A percentile compares a stretch with the other conserved stretches of the same genome.
These are phyloP conservation scores for Globodera ellingtonae DNA, from an alignment of 1,140 invertebrate genomes.

Conservation along the genomic window DNA sequence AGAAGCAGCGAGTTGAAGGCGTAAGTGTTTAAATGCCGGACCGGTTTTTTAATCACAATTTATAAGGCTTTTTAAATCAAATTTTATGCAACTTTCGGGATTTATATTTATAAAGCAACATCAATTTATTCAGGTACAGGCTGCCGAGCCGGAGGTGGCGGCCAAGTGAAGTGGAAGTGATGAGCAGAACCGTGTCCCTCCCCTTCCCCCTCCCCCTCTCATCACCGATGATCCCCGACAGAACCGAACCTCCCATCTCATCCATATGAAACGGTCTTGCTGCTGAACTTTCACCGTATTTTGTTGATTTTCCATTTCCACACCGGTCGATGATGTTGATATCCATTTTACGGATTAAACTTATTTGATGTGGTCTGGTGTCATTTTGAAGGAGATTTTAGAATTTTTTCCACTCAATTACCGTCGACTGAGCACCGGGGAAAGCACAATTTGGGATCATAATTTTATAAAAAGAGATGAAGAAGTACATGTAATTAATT, in stretches of 20 bases:
- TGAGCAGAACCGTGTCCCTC: background rate
- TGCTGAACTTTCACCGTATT: background rate
- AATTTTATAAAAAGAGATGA: no score
- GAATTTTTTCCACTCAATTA: no score
- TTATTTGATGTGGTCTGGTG: no score
- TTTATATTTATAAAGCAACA: background rate
- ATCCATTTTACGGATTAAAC: no score
- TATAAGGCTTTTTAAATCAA: no score
- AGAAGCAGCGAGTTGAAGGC: constrained; percentile 21
- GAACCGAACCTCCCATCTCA: background rate
- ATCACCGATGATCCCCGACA: background rate
- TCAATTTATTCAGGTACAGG: background rate
- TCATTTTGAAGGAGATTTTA: no score
- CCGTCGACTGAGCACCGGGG: no score
- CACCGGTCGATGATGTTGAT: no score
- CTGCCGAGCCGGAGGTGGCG: background rate
- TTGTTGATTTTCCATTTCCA: background rate
- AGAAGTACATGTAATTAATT: no score
- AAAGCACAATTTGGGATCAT: no score
- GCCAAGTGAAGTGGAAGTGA: background rate
- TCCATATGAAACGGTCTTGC: constrained; percentile 2
- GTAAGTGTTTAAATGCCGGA: constrained; percentile 6
- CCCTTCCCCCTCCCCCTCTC: background rate
- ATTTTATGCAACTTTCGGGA: background rate
- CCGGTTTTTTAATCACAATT: no score